These are phyloP conservation scores for Leucophenga maculata DNA, from an alignment of 2,888 invertebrate genomes.

Conservation along the genomic window DNA sequence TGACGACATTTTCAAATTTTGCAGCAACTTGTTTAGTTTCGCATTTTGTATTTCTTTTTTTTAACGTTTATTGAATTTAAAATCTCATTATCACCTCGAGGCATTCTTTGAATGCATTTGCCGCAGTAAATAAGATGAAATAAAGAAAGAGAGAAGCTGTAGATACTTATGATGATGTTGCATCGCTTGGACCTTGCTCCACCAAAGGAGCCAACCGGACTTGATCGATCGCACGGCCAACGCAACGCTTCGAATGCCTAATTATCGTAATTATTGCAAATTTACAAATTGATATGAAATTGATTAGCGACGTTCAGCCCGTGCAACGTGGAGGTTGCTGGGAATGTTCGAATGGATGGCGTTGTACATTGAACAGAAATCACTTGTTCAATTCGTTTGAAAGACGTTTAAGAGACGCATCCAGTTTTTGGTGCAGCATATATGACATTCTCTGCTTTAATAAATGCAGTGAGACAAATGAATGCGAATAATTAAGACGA, in stretches of 20 bases:
- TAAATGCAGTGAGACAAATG: conserved; percentile 38
- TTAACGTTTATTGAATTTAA: conserved; percentile 60
- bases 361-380: no score
- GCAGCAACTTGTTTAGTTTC: neutral
- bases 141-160: no score
- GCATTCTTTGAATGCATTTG: conserved; percentile 62
- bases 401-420: no score
- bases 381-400: no score
- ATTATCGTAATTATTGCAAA: conserved; percentile 72
- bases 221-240: conserved; percentile 22
- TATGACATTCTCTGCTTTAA: conserved; percentile 1
- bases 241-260: conserved; percentile 62
- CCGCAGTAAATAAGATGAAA: no score
- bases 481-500: conserved; percentile 35
- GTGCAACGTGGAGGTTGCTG: conserved; percentile 19
- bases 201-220: neutral
- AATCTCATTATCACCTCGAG: conserved; percentile 67
- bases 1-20: conserved; percentile 41
- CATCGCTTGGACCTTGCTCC: neutral
- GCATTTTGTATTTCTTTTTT: conserved; percentile 6
- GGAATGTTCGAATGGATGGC: no score
- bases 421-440: no score
- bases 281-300: conserved; percentile 72
- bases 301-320: conserved; percentile 61
- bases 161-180: conserved; percentile 1